Evolutionary conservation across 2,888 invertebrate genomes (phyloP), one percentile per base, ranked within the genome.

Genomic region (Sarcophaga carnaria): DNA sequence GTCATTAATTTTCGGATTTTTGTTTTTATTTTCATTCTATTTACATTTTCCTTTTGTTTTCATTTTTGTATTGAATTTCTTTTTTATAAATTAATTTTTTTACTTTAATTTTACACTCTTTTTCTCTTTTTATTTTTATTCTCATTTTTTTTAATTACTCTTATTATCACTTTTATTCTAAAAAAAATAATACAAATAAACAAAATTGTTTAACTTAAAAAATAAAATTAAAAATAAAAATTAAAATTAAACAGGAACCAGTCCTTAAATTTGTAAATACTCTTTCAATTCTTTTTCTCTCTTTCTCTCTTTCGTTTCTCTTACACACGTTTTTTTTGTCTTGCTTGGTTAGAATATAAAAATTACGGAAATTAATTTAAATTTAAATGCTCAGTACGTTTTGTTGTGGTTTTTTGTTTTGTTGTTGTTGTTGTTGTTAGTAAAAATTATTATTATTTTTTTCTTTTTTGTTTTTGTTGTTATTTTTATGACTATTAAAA

Each of bases 401-500:
- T 80, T 71, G 72, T 81, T 86, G 63, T 80, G 67, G 64, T 54
- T 72, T 72, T 64, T 79, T 78, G 70, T 72, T 64, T 79, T 78
- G 70, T 80, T 70, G 75, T 71, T 80, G n/a, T 70, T 76, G n/a
- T 69, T 79, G 69, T 67, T 71, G 76, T 83, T 83, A 81, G 87
- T 84, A 83, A 54, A 83, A 78, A 83, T 80, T 80, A 78, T 76
- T 74, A 75, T 71, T 49, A 47, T 12, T 11, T 22, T 75, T 59
- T 49, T 78, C 10, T 76, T 77, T 17, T 77, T 17, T 77, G 27
- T 64, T 54, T 71, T 77, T 64, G 11, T 66, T 60, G 70, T 71
- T 77, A 49, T 54, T 74, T 81, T 88, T 88, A 80, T 85, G 83
- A 85, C 85, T 85, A 83, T 78, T 74, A 83, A 71, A 66, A 17